Base-by-base conservation (phyloP, 2,113 vertebrate species). In the Pycnonotus jocosus region DNA sequence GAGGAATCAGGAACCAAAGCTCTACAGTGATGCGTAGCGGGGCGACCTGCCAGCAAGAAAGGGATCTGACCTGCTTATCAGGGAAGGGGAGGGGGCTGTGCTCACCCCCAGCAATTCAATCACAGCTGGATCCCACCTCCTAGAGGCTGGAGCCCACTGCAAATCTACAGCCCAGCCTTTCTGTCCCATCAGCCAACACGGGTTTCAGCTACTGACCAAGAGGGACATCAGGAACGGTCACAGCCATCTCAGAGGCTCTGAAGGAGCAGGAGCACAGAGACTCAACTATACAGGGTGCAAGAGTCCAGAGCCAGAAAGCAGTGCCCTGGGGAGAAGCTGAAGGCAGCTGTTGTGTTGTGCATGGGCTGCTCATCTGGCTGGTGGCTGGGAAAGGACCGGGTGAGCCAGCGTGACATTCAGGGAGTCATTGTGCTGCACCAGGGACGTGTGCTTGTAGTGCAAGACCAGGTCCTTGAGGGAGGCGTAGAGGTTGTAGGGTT, bases 361-460 rank as follows among this genome's bases (percentile, higher is more conserved):
- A 66, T 0, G 4, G 86, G 92, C 4, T 45, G 94, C 95, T 99
- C 98, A 99, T 98, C 98, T 98, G 86, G 98, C 97, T 38, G 98
- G 98, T 18, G 98, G 98, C n/a, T 98, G 98, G 45, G 98, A 98
- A 31, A 98, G 97, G 92, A 99, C 98, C 0, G 99, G 99, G 96
- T 98, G 98, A 38, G 99, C 98, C 37, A 99, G 98, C 2, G 98
- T 99, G 97, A 99, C 99, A 65, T 99, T 98, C 94, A 99, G 98
- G 12, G 99, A 98, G 95, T 99, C 99, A 11, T 99, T 99, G 98
- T 99, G 99, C 97, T 99, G 99, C 97, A 99, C 98, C 86, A 99
- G 98, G 10, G 99, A 99, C 2, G 98, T 98, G 83, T 99, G 98
- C 96, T 98, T 98, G 98, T 99, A 99, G 97, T 99, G 99, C 94